Evolutionary conservation across 2,113 vertebrate species (phyloP).

Genomic region (Rhinichthys klamathensis): DNA sequence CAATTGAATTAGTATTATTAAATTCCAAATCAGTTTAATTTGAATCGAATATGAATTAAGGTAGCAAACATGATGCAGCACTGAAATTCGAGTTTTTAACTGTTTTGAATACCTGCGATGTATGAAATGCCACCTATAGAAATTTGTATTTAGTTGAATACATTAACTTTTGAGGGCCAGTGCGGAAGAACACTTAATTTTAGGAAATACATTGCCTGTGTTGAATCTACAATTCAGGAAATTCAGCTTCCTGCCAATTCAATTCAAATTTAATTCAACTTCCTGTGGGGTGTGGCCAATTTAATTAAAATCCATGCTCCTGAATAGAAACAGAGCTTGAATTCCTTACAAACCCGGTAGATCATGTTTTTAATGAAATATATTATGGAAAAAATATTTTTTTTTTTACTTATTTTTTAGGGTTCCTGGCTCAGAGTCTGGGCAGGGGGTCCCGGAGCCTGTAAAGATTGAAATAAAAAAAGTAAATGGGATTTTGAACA

Average conservation of each 20-base stretch:
- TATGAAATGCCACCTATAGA: not conserved
- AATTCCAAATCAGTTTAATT: not conserved
- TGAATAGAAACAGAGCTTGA: not conserved
- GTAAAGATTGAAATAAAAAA: not conserved
- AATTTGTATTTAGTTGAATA: not conserved
- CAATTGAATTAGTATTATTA: not conserved
- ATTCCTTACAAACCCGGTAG: not conserved
- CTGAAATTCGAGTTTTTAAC: not conserved
- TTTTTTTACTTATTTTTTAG: not conserved
- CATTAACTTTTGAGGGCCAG: not conserved
- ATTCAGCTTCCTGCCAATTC: too few species aligned
- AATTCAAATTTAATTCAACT: too few species aligned
- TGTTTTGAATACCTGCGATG: not conserved
- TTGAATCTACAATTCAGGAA: not conserved
- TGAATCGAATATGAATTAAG: not conserved
- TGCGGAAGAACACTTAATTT: not conserved
- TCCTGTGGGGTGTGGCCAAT: not conserved
- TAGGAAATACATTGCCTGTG: too few species aligned
- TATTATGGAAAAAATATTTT: not conserved
- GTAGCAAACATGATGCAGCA: not conserved
- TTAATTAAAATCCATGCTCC: not conserved
- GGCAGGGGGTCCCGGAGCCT: not conserved
- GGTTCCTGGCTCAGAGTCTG: not conserved
- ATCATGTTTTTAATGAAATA: not conserved
- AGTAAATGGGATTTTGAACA: conserved; percentile 3